A percentile compares a stretch with the other conserved stretches of the same genome.
Conservation (phyloP, 2,113 vertebrate species). For the Laterallus jamaicensis region DNA sequence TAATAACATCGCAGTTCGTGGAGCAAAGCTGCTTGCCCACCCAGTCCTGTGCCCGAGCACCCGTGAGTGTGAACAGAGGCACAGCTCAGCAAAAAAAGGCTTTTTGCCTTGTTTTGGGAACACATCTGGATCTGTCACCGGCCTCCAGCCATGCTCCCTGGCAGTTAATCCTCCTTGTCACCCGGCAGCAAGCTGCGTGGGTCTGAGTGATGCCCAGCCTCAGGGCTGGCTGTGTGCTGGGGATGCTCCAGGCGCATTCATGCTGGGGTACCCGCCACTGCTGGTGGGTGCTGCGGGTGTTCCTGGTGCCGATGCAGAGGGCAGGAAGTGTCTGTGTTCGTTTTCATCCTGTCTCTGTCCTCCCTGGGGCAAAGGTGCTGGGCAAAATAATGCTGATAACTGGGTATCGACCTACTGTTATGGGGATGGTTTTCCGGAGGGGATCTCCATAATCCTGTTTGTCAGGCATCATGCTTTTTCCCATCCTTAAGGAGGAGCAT, state of each 20-base stretch:
- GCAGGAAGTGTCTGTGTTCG: accelerated
- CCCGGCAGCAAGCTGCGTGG: neutral
- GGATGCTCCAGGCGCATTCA: accelerated
- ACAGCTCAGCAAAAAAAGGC: neutral
- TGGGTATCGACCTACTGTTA: neutral
- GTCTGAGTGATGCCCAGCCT: neutral
- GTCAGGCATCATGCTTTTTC: neutral
- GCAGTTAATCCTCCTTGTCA: neutral
- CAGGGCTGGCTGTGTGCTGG: accelerated
- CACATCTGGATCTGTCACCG: accelerated
- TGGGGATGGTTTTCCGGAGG: neutral
- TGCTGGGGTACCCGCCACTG: no score
- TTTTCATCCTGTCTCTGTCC: neutral
- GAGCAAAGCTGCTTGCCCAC: neutral
- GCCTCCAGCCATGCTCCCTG: accelerated
- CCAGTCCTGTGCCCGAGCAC: accelerated
- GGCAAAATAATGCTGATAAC: accelerated
- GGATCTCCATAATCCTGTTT: neutral
- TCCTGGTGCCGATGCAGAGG: neutral
- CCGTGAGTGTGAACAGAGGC: accelerated
- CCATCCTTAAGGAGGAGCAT: neutral
- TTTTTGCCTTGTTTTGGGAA: neutral
- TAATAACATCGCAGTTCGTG: accelerated
- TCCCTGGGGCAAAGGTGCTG: neutral
- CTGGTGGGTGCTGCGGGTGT: accelerated